A percentile compares a stretch with the other conserved stretches of the same genome.
Evolutionary conservation across 1,140 invertebrate genomes (phyloP).

Genomic region (Phenacoccus solenopsis): DNA sequence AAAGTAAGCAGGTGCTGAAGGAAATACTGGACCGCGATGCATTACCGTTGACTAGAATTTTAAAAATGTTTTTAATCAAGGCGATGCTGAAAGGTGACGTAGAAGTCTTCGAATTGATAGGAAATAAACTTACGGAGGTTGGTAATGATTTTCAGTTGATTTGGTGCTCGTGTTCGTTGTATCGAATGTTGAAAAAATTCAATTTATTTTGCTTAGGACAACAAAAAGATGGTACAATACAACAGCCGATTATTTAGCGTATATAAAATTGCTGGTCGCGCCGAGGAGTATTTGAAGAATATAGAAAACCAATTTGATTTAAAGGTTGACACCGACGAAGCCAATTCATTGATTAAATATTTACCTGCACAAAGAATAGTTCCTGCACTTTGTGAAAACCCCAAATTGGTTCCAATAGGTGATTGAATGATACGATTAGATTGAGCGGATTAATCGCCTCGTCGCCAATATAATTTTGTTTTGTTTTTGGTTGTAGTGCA

Average conservation of each 20-base stretch:
- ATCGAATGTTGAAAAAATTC: neutral
- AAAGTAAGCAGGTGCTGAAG: neutral
- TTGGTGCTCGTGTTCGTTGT: no score
- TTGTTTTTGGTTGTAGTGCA: neutral
- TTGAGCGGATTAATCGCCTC: no score
- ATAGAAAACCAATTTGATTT: neutral
- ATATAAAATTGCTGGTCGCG: neutral
- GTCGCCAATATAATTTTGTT: no score
- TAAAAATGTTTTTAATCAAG: neutral
- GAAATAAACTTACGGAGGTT: neutral
- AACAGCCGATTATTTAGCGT: neutral
- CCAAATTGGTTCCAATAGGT: neutral
- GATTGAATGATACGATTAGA: no score
- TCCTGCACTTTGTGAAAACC: neutral
- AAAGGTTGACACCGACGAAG: neutral
- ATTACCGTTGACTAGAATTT: neutral
- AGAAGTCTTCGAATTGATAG: neutral
- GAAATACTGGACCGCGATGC: neutral
- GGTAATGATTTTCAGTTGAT: no score
- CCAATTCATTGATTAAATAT: neutral
- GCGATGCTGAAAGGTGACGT: neutral
- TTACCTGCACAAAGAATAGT: neutral
- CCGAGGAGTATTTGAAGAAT: neutral
- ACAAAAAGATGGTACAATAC: neutral
- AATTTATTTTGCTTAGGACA: neutral